Conservation (phyloP, 2,888 invertebrate genomes). For the Lymantria dispar region DNA sequence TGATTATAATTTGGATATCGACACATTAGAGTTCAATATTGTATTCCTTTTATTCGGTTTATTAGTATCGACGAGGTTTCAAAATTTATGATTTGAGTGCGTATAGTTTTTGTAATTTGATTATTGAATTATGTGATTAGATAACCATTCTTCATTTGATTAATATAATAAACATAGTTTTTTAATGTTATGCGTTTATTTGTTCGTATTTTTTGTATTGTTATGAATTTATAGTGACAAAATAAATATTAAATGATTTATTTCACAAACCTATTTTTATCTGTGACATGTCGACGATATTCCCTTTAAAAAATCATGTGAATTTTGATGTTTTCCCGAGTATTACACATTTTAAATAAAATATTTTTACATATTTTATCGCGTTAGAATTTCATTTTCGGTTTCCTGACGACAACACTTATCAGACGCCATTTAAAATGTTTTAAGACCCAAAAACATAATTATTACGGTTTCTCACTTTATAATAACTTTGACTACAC, state of each 20-base stretch:
- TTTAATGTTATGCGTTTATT: background rate
- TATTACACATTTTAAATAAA: too few species aligned
- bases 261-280: too few species aligned
- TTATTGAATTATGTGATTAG: slow-evolving; percentile 3
- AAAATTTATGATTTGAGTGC: background rate
- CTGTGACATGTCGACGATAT: too few species aligned
- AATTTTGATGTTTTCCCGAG: too few species aligned
- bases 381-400: too few species aligned
- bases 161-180: background rate
- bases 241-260: slow-evolving; percentile 27
- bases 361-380: too few species aligned
- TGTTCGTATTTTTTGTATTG: background rate
- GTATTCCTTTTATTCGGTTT: slow-evolving; percentile 6
- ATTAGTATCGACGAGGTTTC: background rate
- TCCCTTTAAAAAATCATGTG: too few species aligned
- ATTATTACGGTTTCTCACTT: too few species aligned
- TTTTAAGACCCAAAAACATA: too few species aligned
- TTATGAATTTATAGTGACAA: slow-evolving; percentile 34
- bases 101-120: slow-evolving; percentile 6
- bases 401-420: too few species aligned
- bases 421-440: too few species aligned
- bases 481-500: too few species aligned
- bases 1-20: slow-evolving; percentile 23
- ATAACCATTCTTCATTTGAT: slow-evolving; percentile 1
- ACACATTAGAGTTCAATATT: slow-evolving; percentile 4